Evolutionary conservation across 1,140 invertebrate genomes (phyloP).

Genomic region (Heterodera schachtii): DNA sequence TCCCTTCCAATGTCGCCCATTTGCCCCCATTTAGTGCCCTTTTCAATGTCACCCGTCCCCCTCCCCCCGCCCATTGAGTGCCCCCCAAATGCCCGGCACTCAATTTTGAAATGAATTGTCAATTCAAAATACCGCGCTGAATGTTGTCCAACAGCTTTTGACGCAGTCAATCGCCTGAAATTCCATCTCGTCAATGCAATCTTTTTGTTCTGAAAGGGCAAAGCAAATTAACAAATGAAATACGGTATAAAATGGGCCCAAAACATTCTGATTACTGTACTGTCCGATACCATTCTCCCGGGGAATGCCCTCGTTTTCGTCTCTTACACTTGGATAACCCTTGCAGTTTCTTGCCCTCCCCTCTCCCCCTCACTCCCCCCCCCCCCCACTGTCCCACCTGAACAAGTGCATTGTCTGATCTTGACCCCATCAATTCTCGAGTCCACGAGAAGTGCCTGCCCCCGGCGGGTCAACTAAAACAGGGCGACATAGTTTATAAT

Average conservation of each 20-base stretch:
- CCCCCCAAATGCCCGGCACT: neutral
- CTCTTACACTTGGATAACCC: neutral
- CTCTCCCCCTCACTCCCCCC: too few species aligned
- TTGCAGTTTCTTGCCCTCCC: too few species aligned
- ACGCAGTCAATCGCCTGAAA: conserved; percentile 49
- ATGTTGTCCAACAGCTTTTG: conserved; percentile 54
- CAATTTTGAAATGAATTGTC: neutral
- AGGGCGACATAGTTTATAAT: neutral
- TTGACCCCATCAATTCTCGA: conserved; percentile 43
- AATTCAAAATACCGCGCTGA: conserved; percentile 22
- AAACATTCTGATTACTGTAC: too few species aligned
- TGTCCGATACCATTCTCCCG: too few species aligned
- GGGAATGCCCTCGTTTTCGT: too few species aligned
- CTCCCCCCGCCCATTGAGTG: too few species aligned
- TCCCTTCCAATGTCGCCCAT: too few species aligned
- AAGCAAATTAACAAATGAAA: neutral
- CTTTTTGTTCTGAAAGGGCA: conserved; percentile 41
- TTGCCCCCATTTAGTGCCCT: too few species aligned
- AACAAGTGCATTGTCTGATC: conserved; percentile 54
- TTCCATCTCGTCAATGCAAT: conserved; percentile 56
- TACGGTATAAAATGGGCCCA: too few species aligned
- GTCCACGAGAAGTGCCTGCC: conserved; percentile 34
- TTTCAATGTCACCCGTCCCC: too few species aligned
- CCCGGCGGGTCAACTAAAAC: conserved; percentile 41
- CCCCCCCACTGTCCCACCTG: neutral